These are phyloP conservation scores for Fistularia commersonii DNA, from an alignment of 2,797 vertebrate genomes.

Conservation along the genomic window DNA sequence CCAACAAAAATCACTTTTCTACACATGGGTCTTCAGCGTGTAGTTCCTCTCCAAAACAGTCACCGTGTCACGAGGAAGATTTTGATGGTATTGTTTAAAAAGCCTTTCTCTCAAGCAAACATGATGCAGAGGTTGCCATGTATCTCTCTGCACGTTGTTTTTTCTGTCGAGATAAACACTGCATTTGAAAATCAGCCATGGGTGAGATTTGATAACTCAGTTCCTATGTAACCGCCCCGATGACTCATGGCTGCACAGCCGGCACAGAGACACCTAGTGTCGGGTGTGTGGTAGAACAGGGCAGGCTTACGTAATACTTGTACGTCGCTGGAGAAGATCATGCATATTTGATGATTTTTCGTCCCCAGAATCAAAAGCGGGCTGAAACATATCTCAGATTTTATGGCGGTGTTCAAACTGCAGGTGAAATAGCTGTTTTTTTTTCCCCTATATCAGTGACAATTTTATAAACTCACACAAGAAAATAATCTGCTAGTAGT, in stretches of 20 bases:
- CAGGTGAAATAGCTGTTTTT: slow-evolving; percentile 14
- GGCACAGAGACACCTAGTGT: slow-evolving; percentile 62
- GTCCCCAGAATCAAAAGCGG: slow-evolving; percentile 10
- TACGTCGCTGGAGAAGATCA: slow-evolving; percentile 35
- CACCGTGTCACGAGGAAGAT: background rate
- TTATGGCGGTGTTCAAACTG: slow-evolving; percentile 10
- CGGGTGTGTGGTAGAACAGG: slow-evolving; percentile 17
- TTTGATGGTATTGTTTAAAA: background rate
- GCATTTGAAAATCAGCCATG: slow-evolving; percentile 28
- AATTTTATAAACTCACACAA: background rate
- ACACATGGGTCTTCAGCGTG: background rate
- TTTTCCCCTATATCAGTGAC: background rate
- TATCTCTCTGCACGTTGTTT: slow-evolving; percentile 9
- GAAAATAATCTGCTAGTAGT: background rate
- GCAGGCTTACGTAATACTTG: slow-evolving; percentile 62
- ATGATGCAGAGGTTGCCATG: background rate
- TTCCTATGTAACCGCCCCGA: slow-evolving; percentile 33
- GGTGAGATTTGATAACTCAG: slow-evolving; percentile 28
- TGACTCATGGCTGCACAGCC: slow-evolving; percentile 47
- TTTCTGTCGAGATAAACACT: slow-evolving; percentile 15
- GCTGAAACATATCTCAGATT: slow-evolving; percentile 22
- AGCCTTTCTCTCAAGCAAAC: background rate
- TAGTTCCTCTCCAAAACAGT: background rate
- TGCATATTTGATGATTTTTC: slow-evolving; percentile 34
- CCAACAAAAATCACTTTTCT: too few species aligned